phyloP scores from a whole-genome alignment of 2,888 invertebrate genomes.

The Chorisops tibialis region DNA sequence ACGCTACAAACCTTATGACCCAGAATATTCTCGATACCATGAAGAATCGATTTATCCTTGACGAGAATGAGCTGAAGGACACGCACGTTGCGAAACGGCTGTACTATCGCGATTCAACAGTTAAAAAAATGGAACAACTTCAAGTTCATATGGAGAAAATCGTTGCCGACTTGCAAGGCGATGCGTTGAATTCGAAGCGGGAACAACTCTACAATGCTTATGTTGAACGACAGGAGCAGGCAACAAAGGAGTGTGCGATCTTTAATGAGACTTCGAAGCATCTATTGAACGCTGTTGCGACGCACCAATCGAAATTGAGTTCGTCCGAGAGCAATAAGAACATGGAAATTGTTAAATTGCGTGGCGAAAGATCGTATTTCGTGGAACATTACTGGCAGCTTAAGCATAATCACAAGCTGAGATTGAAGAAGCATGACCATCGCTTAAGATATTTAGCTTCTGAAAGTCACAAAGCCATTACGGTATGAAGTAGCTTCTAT shows the following conservation, averaged over 20 bases:
- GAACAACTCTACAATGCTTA: conserved; percentile 1
- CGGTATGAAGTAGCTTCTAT: too few species aligned
- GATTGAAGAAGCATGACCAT: conserved; percentile 39
- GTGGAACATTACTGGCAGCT: conserved; percentile 41
- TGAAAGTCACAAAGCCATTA: conserved; percentile 40
- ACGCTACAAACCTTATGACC: conserved; percentile 40
- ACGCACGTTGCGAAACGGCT: conserved; percentile 43
- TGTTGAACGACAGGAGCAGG: background rate
- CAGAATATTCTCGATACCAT: conserved; percentile 39
- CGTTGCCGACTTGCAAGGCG: conserved; percentile 3
- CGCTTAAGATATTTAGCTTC: conserved; percentile 42
- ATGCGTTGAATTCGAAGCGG: conserved; percentile 9
- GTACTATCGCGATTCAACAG: conserved; percentile 40
- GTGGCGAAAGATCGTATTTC: conserved; percentile 44
- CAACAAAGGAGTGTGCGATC: background rate
- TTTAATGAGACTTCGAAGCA: background rate
- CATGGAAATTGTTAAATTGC: conserved; percentile 40
- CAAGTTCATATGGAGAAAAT: background rate
- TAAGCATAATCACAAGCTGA: conserved; percentile 38
- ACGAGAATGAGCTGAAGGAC: conserved; percentile 41
- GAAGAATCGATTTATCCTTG: conserved; percentile 40
- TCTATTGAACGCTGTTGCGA: background rate
- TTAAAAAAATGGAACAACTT: conserved; percentile 41
- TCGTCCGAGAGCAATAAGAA: conserved; percentile 39
- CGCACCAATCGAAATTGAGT: conserved; percentile 34